phyloP scores from a whole-genome alignment of 1,140 invertebrate species.

The Tenebrio molitor region DNA sequence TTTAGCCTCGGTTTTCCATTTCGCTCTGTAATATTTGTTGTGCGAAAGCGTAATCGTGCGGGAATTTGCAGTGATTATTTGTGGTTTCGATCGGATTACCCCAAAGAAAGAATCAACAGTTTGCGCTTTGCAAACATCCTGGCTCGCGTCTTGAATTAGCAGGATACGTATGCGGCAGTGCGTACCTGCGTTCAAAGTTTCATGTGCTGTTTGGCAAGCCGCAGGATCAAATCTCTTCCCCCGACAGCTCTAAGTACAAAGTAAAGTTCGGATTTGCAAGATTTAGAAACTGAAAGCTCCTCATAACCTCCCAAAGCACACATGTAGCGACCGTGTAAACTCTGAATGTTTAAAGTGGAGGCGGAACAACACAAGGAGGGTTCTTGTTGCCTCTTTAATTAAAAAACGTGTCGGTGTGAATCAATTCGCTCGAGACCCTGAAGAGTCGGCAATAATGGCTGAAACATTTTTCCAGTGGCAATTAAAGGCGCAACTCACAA shows the following conservation, averaged over 20 bases:
- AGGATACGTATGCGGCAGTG: conserved; percentile 5
- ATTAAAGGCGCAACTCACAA: neutral
- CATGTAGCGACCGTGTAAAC: neutral
- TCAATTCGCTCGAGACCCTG: too few species aligned
- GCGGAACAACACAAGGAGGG: too few species aligned
- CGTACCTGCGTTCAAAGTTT: conserved; percentile 3
- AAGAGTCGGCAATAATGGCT: too few species aligned
- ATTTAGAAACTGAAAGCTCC: conserved; percentile 17
- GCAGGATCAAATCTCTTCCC: conserved; percentile 13
- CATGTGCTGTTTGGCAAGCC: conserved; percentile 17
- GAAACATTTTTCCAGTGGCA: neutral
- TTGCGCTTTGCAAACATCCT: too few species aligned
- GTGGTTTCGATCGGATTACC: neutral
- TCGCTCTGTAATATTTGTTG: conserved; percentile 1
- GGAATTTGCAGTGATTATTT: neutral
- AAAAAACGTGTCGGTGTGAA: too few species aligned
- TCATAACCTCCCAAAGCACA: conserved; percentile 12
- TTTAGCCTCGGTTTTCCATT: too few species aligned
- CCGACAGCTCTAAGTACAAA: conserved; percentile 23
- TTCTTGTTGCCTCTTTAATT: too few species aligned
- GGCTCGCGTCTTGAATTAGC: too few species aligned
- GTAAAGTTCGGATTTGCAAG: conserved; percentile 24
- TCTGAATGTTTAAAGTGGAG: neutral
- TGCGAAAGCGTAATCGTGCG: neutral
- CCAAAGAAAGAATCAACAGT: too few species aligned